Evolutionary conservation across 2,113 vertebrate genomes (phyloP).

Genomic region (Symphodus melops): DNA sequence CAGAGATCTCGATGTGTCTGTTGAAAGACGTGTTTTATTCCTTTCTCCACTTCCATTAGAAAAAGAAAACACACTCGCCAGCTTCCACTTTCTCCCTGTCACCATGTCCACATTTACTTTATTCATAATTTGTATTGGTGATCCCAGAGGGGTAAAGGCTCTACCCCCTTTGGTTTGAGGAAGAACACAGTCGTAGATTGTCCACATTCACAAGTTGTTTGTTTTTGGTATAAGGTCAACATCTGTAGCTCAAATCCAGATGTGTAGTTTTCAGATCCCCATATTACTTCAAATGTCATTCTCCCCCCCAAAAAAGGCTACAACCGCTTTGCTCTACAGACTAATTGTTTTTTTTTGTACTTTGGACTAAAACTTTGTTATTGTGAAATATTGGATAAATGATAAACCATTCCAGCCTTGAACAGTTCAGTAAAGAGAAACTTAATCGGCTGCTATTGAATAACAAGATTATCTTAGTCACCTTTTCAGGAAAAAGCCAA

Average conservation of each 20-base stretch:
- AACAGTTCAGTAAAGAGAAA: not conserved
- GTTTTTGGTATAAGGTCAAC: conserved; percentile 29
- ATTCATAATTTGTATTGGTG: conserved; percentile 14
- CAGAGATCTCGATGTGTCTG: not conserved
- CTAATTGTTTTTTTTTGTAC: not conserved
- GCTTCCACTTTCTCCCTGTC: not conserved
- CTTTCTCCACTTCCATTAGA: not conserved
- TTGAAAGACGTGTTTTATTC: not conserved
- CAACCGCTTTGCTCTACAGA: not conserved
- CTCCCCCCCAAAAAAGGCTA: not conserved
- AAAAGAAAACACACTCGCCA: not conserved
- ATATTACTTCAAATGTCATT: not conserved
- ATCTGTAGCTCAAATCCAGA: not conserved
- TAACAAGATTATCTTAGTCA: not conserved
- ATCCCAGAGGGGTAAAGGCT: conserved; percentile 38
- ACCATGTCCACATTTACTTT: conserved; percentile 19
- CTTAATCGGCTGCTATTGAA: not conserved
- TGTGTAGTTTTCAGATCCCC: not conserved
- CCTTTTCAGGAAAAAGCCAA: not conserved
- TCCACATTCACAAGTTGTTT: conserved; percentile 34
- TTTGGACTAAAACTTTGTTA: not conserved
- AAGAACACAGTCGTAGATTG: conserved; percentile 53
- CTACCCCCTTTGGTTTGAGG: conserved; percentile 23
- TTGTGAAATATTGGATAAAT: not conserved
- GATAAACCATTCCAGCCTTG: not conserved